These are phyloP conservation scores for Rhamnusium bicolor DNA, from an alignment of 2,888 invertebrate genomes.

Conservation along the genomic window DNA sequence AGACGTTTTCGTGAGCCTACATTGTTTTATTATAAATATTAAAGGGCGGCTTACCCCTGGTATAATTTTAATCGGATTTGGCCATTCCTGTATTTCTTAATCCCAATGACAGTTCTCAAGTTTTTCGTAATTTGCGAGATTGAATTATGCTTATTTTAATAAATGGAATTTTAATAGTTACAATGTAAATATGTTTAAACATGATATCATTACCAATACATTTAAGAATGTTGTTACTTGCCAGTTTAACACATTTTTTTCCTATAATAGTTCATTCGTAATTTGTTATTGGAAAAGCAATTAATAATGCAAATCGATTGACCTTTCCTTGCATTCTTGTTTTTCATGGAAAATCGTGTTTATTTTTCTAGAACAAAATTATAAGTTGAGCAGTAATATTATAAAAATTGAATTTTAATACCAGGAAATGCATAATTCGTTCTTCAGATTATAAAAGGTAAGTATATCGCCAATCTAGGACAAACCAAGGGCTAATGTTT, in stretches of 20 bases:
- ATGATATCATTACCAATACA: background rate
- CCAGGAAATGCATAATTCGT: background rate
- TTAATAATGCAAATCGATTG: constrained; percentile 43
- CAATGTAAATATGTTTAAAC: background rate
- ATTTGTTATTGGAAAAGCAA: constrained; percentile 46
- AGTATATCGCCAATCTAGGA: background rate
- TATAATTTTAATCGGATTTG: no score
- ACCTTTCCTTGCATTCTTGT: constrained; percentile 49
- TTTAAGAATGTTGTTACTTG: constrained; percentile 15
- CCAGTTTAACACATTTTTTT: constrained; percentile 26
- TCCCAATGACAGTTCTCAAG: no score
- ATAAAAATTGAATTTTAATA: background rate
- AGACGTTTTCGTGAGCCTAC: no score
- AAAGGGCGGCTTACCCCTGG: no score
- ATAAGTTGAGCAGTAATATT: background rate
- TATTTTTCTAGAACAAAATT: background rate
- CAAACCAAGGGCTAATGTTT: background rate
- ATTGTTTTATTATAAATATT: no score
- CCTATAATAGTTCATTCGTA: constrained; percentile 18
- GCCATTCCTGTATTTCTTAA: no score
- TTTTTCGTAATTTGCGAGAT: no score
- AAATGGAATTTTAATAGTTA: background rate
- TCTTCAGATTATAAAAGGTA: background rate
- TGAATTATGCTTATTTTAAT: no score
- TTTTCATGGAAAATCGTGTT: constrained; percentile 41